Percentiles rank a stretch among this genome's conserved stretches.
Conservation (phyloP, 2,113 vertebrate genomes). For the Anoura caudifer region DNA sequence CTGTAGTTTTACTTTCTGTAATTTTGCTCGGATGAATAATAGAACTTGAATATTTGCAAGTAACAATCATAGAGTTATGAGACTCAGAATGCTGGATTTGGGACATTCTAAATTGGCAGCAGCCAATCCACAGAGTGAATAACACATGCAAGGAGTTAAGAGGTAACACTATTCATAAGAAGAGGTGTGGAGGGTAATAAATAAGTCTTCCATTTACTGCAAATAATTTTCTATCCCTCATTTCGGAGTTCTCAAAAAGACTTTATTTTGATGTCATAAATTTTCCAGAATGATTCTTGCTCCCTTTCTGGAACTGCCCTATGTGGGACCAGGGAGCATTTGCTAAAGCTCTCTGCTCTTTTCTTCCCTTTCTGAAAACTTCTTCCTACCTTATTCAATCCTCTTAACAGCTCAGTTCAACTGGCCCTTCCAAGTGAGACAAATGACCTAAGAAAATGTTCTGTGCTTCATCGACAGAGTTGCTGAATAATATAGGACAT, state of each 20-base stretch:
- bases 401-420: conserved; percentile 9
- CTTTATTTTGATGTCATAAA: conserved; percentile 22
- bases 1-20: neutral
- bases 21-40: conserved; percentile 17
- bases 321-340: neutral
- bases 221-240: neutral
- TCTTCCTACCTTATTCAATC: conserved; percentile 22
- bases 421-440: conserved; percentile 9
- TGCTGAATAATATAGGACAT: conserved; percentile 41
- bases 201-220: neutral
- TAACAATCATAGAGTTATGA: neutral
- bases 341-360: conserved; percentile 18
- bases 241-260: neutral
- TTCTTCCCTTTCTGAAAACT: conserved; percentile 25
- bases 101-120: neutral
- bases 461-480: conserved; percentile 7
- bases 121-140: neutral
- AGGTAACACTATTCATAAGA: neutral
- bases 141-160: neutral
- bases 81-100: neutral
- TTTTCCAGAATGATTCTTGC: neutral
- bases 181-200: neutral
- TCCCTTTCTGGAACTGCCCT: neutral
- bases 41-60: conserved; percentile 21
- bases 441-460: conserved; percentile 54